Evolutionary conservation across 2,888 invertebrate genomes (phyloP).

Genomic region (Andricus curvator): DNA sequence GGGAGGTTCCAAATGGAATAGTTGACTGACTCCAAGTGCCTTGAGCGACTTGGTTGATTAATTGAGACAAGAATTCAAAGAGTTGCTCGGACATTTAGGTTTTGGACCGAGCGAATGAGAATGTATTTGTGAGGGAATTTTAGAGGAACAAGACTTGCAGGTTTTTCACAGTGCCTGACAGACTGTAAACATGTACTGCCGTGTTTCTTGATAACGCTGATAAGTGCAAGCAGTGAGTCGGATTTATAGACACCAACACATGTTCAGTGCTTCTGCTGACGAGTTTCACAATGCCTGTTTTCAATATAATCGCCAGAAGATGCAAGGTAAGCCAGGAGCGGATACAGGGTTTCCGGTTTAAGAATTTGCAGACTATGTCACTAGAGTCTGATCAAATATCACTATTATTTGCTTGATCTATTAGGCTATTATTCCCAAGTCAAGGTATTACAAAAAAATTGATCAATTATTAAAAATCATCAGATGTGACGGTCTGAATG

Average conservation of each 20-base stretch:
- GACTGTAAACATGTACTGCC: constrained; percentile 35
- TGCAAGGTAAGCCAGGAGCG: constrained; percentile 80
- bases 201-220: constrained; percentile 38
- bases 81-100: neutral
- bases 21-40: constrained; percentile 18
- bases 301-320: constrained; percentile 82
- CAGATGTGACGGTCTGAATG: too few species aligned
- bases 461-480: too few species aligned
- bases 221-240: constrained; percentile 35
- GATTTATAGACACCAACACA: constrained; percentile 38
- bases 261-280: constrained; percentile 35
- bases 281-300: constrained; percentile 80
- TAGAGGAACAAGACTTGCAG: neutral
- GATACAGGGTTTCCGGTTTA: constrained; percentile 57
- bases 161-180: constrained; percentile 7
- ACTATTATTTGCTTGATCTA: neutral
- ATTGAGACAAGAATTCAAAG: neutral
- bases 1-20: constrained; percentile 16
- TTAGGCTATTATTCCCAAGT: neutral
- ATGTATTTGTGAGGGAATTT: neutral
- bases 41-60: constrained; percentile 27
- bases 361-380: constrained; percentile 43
- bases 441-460: neutral
- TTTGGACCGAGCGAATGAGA: neutral
- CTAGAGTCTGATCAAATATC: constrained; percentile 4